Conservation (phyloP, 2,113 vertebrate genomes). For the Phoxinus phoxinus region DNA sequence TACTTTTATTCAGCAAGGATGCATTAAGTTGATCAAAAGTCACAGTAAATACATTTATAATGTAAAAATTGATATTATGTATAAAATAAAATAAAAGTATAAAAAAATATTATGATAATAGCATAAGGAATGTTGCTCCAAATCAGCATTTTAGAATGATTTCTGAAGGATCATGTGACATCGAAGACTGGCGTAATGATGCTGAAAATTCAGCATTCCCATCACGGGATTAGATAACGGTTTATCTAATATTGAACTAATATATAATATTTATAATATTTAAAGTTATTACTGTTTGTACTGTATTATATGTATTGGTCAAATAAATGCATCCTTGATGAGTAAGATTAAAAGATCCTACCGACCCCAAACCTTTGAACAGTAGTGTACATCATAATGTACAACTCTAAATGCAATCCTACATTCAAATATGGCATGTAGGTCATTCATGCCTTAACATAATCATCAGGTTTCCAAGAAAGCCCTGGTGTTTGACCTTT, state of each 20-base stretch:
- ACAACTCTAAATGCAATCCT: neutral
- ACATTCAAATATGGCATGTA: neutral
- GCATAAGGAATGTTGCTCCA: neutral
- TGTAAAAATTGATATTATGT: too few species aligned
- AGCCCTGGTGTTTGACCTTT: neutral
- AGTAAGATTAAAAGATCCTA: neutral
- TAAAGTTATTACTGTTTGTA: too few species aligned
- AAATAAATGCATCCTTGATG: neutral
- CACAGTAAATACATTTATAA: neutral
- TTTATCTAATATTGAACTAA: neutral
- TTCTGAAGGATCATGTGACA: neutral
- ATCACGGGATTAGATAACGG: neutral
- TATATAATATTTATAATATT: neutral
- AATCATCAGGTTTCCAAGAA: neutral
- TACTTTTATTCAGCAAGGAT: neutral
- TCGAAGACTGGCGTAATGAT: neutral
- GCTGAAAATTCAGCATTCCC: neutral
- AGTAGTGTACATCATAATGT: neutral
- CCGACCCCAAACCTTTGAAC: neutral
- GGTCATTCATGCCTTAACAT: neutral
- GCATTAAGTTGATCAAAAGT: neutral
- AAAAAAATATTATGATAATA: neutral
- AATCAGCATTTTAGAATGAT: neutral
- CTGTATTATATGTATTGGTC: neutral
- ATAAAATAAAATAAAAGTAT: too few species aligned